Percentiles rank a stretch among this genome's conserved stretches.
phyloP scores from a whole-genome alignment of 2,113 vertebrate species.

The Oryzias javanicus region DNA sequence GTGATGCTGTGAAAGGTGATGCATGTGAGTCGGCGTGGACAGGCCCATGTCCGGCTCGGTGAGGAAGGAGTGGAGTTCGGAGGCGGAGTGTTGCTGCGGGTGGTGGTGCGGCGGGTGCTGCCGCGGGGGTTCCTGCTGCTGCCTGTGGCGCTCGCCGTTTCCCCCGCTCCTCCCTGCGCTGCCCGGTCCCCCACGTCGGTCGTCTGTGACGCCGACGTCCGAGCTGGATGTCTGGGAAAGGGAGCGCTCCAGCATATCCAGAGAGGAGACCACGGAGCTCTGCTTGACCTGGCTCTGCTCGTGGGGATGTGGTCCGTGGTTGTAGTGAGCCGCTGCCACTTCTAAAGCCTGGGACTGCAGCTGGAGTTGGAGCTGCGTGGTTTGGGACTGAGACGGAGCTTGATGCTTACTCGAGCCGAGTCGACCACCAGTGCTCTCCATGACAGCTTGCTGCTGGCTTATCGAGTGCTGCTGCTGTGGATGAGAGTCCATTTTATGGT shows the following conservation, averaged over 20 bases:
- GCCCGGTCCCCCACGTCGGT: conserved; percentile 57
- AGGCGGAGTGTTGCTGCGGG: conserved; percentile 67
- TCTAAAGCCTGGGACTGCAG: conserved; percentile 85
- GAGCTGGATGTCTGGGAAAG: conserved; percentile 74
- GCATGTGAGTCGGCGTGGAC: conserved; percentile 72
- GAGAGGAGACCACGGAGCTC: conserved; percentile 79
- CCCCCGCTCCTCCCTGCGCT: conserved; percentile 58
- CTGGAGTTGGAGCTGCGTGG: conserved; percentile 85
- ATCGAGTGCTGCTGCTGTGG: conserved; percentile 77
- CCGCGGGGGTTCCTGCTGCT: conserved; percentile 72
- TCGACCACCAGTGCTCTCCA: conserved; percentile 71
- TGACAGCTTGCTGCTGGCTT: conserved; percentile 75
- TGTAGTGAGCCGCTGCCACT: conserved; percentile 80
- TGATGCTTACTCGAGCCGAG: conserved; percentile 68
- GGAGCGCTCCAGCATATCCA: conserved; percentile 81
- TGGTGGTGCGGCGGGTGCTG: conserved; percentile 73
- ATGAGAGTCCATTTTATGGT: conserved; percentile 67
- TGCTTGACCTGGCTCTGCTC: conserved; percentile 76
- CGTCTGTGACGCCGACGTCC: conserved; percentile 68
- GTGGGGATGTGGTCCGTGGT: conserved; percentile 76
- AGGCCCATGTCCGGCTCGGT: conserved; percentile 76
- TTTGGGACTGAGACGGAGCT: conserved; percentile 76
- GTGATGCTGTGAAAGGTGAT: conserved; percentile 76
- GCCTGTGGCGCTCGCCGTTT: conserved; percentile 63
- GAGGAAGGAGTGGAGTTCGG: conserved; percentile 79